A percentile compares a stretch with the other conserved stretches of the same genome.
Evolutionary conservation across 2,113 vertebrate genomes (phyloP).

Genomic region (Hyperoodon ampullatus): DNA sequence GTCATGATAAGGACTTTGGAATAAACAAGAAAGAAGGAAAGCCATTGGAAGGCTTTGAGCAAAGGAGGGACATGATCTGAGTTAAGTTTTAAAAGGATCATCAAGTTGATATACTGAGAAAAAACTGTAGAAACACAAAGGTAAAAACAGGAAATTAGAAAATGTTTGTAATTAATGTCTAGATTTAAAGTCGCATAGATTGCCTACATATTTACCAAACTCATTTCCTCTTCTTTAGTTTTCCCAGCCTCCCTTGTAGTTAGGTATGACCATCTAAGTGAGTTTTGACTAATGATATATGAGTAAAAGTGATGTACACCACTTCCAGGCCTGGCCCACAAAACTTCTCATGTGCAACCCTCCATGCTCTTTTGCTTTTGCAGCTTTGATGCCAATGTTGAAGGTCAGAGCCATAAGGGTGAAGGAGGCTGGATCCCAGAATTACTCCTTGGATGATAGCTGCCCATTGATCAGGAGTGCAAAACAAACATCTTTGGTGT

Average conservation of each 20-base stretch:
- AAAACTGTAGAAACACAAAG: not conserved
- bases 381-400: not conserved
- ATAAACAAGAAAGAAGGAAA: not conserved
- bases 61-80: not conserved
- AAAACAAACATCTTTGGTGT: not conserved
- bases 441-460: not conserved
- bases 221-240: not conserved
- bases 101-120: not conserved
- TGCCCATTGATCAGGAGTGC: not conserved
- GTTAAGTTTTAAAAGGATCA: not conserved
- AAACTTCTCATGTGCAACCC: not conserved
- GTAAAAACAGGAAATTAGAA: not conserved
- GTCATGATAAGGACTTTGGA: not conserved
- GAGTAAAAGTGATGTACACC: not conserved
- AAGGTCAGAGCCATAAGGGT: not conserved
- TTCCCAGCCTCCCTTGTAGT: not conserved
- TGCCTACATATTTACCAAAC: not conserved
- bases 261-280: not conserved
- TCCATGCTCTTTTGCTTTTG: not conserved
- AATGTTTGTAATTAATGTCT: not conserved
- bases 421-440: not conserved
- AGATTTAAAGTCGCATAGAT: not conserved
- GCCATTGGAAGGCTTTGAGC: not conserved
- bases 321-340: not conserved
- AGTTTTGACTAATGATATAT: not conserved